Conservation (phyloP, 2,888 invertebrate species). For the Cerastoderma edule region DNA sequence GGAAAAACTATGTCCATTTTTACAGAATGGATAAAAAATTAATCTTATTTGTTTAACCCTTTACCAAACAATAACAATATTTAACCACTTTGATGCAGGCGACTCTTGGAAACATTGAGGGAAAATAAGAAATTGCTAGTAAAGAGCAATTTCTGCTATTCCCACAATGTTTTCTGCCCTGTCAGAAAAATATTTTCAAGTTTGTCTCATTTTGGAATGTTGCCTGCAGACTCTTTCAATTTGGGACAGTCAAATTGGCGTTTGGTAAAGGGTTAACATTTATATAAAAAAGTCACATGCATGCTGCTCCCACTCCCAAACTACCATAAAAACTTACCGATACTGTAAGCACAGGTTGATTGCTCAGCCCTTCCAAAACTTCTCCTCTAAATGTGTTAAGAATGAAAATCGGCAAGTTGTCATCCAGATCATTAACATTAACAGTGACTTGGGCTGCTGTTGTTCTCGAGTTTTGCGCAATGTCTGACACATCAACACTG, state of each 20-base stretch:
- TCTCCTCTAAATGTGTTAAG: conserved; percentile 52
- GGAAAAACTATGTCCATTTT: too few relatives aligned
- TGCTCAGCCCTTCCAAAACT: conserved; percentile 64
- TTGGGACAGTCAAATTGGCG: too few relatives aligned
- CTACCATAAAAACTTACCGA: conserved; percentile 35
- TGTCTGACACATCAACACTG: conserved; percentile 62
- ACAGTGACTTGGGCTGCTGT: conserved; percentile 62
- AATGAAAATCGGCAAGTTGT: conserved; percentile 70
- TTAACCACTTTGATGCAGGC: too few relatives aligned
- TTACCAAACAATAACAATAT: too few relatives aligned
- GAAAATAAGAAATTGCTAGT: neutral
- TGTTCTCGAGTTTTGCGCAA: conserved; percentile 55
- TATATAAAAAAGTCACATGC: too few relatives aligned
- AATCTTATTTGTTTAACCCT: too few relatives aligned
- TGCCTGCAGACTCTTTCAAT: neutral
- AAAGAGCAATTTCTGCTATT: neutral
- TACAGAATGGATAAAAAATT: too few relatives aligned
- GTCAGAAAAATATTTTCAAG: too few relatives aligned
- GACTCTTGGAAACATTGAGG: neutral
- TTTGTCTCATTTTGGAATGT: too few relatives aligned
- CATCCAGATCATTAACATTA: conserved; percentile 74
- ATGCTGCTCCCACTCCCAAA: too few relatives aligned
- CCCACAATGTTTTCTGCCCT: conserved; percentile 18
- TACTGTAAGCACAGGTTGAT: conserved; percentile 62
- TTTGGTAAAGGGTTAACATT: neutral